These are phyloP conservation scores for Tragulus kanchil DNA, from an alignment of 2,113 vertebrate species.

Conservation along the genomic window DNA sequence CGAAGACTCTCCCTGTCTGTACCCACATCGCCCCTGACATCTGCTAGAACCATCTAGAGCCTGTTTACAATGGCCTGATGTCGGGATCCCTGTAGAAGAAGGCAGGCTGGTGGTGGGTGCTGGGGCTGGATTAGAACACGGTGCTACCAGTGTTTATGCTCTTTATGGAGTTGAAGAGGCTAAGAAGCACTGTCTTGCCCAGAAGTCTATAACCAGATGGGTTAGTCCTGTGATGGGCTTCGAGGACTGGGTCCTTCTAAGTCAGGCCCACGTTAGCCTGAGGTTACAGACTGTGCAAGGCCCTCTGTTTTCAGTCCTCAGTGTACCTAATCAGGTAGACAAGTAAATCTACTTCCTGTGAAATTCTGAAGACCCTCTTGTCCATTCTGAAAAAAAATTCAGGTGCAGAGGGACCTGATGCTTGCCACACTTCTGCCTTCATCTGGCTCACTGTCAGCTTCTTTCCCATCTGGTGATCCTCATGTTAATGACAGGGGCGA, in stretches of 20 bases:
- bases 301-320: neutral
- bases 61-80: neutral
- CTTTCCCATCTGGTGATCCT: neutral
- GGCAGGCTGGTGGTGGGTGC: neutral
- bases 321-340: rapidly evolving
- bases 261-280: neutral
- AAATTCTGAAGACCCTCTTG: neutral
- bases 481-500: neutral
- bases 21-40: neutral
- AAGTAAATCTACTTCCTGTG: neutral
- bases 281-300: neutral
- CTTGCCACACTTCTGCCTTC: neutral
- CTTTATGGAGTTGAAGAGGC: neutral
- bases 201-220: neutral
- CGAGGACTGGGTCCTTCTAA: neutral
- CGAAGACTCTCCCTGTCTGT: neutral
- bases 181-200: neutral
- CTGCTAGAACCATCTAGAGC: neutral
- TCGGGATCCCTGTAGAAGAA: neutral
- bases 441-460: neutral
- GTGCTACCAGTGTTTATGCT: neutral
- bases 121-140: neutral
- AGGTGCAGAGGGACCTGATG: neutral
- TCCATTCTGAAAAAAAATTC: neutral
- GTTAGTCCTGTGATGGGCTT: neutral